Conservation (phyloP, 1,140 invertebrate genomes). For the Zophobas atratus region DNA sequence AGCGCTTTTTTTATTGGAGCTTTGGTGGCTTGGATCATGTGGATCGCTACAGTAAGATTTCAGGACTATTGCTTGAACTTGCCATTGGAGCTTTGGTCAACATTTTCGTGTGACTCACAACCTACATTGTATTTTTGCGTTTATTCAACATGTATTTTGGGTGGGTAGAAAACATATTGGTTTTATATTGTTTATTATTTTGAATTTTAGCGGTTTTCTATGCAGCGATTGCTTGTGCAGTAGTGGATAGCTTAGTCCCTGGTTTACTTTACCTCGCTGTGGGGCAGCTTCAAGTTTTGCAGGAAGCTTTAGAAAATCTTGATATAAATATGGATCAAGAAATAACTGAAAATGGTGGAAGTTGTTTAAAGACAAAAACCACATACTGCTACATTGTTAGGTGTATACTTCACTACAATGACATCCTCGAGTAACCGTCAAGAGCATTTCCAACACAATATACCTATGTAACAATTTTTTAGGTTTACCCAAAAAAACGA, state of each 20-base stretch:
- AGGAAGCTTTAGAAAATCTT: slow-evolving; percentile 54
- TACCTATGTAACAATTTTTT: neutral
- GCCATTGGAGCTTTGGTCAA: slow-evolving; percentile 36
- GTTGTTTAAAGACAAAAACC: too few species aligned
- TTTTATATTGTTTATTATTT: neutral
- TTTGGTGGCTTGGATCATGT: neutral
- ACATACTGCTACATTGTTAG: slow-evolving; percentile 46
- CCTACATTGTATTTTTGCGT: neutral
- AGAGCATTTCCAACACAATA: too few species aligned
- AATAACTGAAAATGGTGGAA: slow-evolving; percentile 1
- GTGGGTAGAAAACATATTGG: neutral
- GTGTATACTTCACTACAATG: slow-evolving; percentile 56
- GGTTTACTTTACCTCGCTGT: slow-evolving; percentile 58
- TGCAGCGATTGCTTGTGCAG: slow-evolving; percentile 59
- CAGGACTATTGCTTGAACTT: neutral
- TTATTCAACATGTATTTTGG: slow-evolving; percentile 3
- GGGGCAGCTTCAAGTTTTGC: slow-evolving; percentile 61
- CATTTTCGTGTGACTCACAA: slow-evolving; percentile 5
- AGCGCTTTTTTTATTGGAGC: slow-evolving; percentile 1
- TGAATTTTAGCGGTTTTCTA: slow-evolving; percentile 52
- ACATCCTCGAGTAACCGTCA: too few species aligned
- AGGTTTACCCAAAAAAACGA: too few species aligned
- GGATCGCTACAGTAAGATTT: slow-evolving; percentile 1
- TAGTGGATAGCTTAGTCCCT: slow-evolving; percentile 60
- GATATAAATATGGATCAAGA: slow-evolving; percentile 19